These are phyloP conservation scores for Channa striata DNA, from an alignment of 2,797 vertebrate genomes.

Conservation along the genomic window DNA sequence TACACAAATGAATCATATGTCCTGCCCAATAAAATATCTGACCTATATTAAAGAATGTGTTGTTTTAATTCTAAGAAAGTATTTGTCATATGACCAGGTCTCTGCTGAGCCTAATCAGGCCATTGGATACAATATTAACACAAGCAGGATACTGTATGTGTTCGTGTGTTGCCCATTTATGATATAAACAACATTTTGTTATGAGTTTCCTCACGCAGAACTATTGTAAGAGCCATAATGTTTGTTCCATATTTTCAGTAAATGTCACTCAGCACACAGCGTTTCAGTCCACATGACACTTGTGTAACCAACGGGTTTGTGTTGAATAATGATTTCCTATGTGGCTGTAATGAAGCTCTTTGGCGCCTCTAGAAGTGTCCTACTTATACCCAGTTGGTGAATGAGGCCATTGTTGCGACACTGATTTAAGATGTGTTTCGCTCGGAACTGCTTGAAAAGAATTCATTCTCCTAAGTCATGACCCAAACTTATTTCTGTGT, in stretches of 20 bases:
- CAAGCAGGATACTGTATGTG: background rate
- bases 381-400: slow-evolving; percentile 36
- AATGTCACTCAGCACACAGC: background rate
- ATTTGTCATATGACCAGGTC: too few species aligned
- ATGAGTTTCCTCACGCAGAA: background rate
- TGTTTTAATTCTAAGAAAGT: too few species aligned
- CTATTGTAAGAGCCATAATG: background rate
- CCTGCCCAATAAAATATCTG: too few species aligned
- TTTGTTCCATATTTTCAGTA: background rate
- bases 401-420: slow-evolving; percentile 44
- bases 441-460: slow-evolving; percentile 5
- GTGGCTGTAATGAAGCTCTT: slow-evolving; percentile 13
- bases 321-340: slow-evolving; percentile 40
- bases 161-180: background rate
- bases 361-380: slow-evolving; percentile 10
- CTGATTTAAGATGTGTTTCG: background rate
- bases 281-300: background rate
- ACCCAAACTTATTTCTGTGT: slow-evolving; percentile 14
- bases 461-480: slow-evolving; percentile 7
- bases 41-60: too few species aligned
- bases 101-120: background rate
- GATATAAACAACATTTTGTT: background rate
- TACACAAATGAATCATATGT: too few species aligned
- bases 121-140: background rate
- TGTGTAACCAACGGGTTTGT: slow-evolving; percentile 18